Evolutionary conservation across 2,888 invertebrate species (phyloP).

Genomic region (Eudasyphora cyanicolor): DNA sequence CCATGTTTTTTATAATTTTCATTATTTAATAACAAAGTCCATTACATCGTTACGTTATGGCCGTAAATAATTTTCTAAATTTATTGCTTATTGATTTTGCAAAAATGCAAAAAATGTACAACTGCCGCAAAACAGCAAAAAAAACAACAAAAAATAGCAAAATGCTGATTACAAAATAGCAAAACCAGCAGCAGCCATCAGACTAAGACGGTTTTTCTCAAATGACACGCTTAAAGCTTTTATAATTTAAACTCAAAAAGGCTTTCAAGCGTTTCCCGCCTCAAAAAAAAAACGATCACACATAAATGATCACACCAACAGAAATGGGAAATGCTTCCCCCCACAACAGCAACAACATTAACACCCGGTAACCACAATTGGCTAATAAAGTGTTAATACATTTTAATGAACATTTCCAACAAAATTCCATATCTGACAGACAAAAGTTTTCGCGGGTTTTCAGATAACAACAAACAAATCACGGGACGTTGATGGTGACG

Average conservation of each 20-base stretch:
- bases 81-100: conserved; percentile 36
- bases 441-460: too few relatives aligned
- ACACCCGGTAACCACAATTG: not conserved
- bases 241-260: not conserved
- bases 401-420: not conserved
- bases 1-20: conserved; percentile 48
- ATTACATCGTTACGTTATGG: conserved; percentile 25
- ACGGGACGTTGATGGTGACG: not conserved
- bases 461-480: too few relatives aligned
- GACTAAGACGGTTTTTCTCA: not conserved
- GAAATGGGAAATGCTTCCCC: not conserved
- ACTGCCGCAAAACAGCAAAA: not conserved
- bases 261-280: too few relatives aligned
- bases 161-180: conserved; percentile 17
- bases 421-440: not conserved
- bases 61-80: conserved; percentile 22
- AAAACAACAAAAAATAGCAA: not conserved
- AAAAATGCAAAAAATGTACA: conserved; percentile 14
- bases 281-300: not conserved
- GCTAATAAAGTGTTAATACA: conserved; percentile 11
- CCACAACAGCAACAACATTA: not conserved
- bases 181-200: not conserved
- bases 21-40: conserved; percentile 59
- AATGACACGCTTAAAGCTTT: conserved; percentile 20
- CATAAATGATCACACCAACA: not conserved